Evolutionary conservation across 2,888 invertebrate species (phyloP), one percentile per base, ranked within the genome.

Genomic region (Strigamia transsilvanica): DNA sequence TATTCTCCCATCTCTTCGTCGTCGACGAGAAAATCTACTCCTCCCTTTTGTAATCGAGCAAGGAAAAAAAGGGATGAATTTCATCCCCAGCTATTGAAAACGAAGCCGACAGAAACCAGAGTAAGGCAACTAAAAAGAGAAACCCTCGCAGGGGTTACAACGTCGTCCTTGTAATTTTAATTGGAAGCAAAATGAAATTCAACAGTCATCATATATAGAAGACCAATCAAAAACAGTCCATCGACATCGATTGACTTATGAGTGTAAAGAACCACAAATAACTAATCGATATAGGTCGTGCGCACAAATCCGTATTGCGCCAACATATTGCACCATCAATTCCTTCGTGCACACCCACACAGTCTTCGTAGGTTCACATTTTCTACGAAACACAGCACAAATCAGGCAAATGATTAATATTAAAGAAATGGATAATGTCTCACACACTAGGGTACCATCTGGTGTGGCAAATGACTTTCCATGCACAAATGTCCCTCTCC

Each of bases 31-130:
- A 66, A 66, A 66, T 27, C 66, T 66, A 66, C 66, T 66, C 66
- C 66, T 66, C 66, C 66, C 66, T 66, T 66, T 66, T 66, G 66
- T 66, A 66, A 66, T 66, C 66, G 66, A 66, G 66, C 66, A 66
- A 66, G 66, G 27, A 66, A 66, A 66, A 66, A 27, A 12, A 23
- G 10, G 66, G 66, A 66, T 66, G 66, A 66, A 27, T 66, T 66
- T 66, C 66, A 66, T 66, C 66, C 66, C 66, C 10, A 27, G 66
- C 27, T 23, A 66, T 66, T 27, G 66, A 23, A 66, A 66, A 27
- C 66, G 66, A 66, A 27, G 12, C 32, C 66, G 66, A 66, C 66
- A 15, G 66, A 66, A 66, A 27, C 66, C 32, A n/a, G 1, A 66
- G 66, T 13, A 27, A 23, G 27, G 61, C 13, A 13, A 21, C 18